Evolutionary conservation across 2,113 vertebrate genomes (phyloP).

Genomic region (Caranx ignobilis): DNA sequence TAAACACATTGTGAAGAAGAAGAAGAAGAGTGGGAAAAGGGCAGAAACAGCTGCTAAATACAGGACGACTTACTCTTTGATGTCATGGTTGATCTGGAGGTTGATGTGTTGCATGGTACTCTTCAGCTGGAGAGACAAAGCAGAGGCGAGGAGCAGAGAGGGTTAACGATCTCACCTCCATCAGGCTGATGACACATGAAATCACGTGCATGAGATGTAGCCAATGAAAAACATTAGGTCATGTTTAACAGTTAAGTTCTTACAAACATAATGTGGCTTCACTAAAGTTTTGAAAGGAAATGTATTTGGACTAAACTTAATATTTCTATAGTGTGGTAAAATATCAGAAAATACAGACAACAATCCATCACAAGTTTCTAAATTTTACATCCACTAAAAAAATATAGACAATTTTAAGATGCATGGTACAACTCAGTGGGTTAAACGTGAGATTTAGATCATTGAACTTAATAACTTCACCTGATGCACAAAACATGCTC

Average conservation of each 20-base stretch:
- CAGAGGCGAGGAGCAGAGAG: constrained; percentile 11
- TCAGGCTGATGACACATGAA: neutral
- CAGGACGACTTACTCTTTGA: constrained; percentile 87
- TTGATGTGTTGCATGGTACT: constrained; percentile 86
- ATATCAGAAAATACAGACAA: neutral
- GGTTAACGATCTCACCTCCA: neutral
- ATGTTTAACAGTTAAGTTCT: neutral
- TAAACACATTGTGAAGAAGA: neutral
- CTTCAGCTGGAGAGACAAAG: constrained; percentile 80
- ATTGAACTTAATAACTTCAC: neutral
- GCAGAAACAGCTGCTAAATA: neutral
- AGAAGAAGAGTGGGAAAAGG: neutral
- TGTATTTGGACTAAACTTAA: neutral
- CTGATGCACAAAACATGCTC: neutral
- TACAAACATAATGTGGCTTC: no score
- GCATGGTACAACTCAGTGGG: neutral
- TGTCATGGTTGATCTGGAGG: constrained; percentile 74
- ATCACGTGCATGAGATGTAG: neutral
- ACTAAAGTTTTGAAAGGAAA: neutral
- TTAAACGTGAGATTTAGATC: neutral
- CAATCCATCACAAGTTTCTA: neutral
- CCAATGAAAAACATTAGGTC: no score
- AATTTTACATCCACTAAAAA: no score
- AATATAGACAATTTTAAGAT: no score
- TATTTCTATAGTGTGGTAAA: neutral